These are phyloP conservation scores for Epinephelus malabaricus DNA, from an alignment of 2,797 vertebrate species.

Conservation along the genomic window DNA sequence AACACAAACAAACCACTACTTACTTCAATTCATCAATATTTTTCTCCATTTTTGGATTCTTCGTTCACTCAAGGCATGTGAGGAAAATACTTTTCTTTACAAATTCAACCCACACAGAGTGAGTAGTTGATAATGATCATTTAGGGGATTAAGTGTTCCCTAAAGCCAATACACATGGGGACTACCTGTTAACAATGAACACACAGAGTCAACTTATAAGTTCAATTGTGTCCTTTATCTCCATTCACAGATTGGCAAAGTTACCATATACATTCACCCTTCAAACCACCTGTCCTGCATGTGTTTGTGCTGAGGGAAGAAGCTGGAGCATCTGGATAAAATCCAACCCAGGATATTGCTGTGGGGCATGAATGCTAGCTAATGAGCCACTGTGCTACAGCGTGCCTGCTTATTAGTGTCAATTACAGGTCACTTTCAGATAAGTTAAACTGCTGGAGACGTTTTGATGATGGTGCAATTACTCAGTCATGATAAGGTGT, in stretches of 20 bases:
- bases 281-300: constrained; percentile 12
- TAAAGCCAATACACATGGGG: neutral
- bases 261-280: neutral
- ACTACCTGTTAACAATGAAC: neutral
- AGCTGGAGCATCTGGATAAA: constrained; percentile 54
- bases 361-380: constrained; percentile 19
- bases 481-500: constrained; percentile 17
- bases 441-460: constrained; percentile 27
- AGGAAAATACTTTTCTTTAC: no score
- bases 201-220: constrained; percentile 5
- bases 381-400: constrained; percentile 42
- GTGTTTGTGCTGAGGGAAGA: constrained; percentile 27
- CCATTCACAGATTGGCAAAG: neutral
- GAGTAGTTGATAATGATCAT: no score
- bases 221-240: neutral
- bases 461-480: constrained; percentile 42
- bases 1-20: no score
- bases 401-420: constrained; percentile 50
- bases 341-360: constrained; percentile 49
- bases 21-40: no score
- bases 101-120: no score
- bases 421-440: constrained; percentile 47
- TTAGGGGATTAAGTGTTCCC: no score
- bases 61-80: no score
- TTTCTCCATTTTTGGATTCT: no score